Base-by-base conservation (phyloP, 2,797 vertebrate species). In the Clarias platycephalus region DNA sequence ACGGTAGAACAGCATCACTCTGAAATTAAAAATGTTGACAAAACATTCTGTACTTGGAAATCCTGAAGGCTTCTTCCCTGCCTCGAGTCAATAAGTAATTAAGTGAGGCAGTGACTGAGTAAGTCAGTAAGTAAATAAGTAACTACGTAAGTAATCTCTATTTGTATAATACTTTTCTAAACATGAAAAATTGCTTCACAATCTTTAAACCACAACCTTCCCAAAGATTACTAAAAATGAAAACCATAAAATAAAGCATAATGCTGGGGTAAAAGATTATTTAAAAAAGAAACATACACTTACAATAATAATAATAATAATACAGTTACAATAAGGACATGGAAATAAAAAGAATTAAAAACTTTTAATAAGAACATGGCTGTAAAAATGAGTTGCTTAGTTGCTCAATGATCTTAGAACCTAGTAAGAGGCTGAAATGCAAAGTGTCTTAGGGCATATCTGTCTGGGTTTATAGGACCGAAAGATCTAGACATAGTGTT, bases 401-500 rank as follows among this genome's bases (percentile, higher is more conserved):
- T 26, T 26, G 15, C 15, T 18, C 16, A 64, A 37, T 80, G 7
- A 64, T 18, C 60, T 66, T n/a, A n/a, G 22, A 22, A 49, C 15
- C 16, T 44, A 79, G 26, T 79, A 26, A 26, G 15, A 79, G 58
- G 63, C 58, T 26, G 40, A 34, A 62, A 24, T 57, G n/a, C 64
- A 81, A 82, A 76, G 40, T 71, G 75, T 80, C 76, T 85, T 84
- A 77, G 72, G 58, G 64, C 67, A 74, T 82, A 58, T 63, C 76
- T 70, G 81, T 84, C 67, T 87, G 68, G 34, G 40, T 71, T 86
- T 84, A 81, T 63, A 87, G 66, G 85, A 91, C 91, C 92, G 92
- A 91, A 93, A 92, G 87, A 92, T 92, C 93, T 93, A 95, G 93
- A 95, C 93, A 89, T 80, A 75, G 82, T 68, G 71, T 86, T 95